Base-by-base conservation (phyloP, 2,888 invertebrate genomes). In the Atrina japonica region DNA sequence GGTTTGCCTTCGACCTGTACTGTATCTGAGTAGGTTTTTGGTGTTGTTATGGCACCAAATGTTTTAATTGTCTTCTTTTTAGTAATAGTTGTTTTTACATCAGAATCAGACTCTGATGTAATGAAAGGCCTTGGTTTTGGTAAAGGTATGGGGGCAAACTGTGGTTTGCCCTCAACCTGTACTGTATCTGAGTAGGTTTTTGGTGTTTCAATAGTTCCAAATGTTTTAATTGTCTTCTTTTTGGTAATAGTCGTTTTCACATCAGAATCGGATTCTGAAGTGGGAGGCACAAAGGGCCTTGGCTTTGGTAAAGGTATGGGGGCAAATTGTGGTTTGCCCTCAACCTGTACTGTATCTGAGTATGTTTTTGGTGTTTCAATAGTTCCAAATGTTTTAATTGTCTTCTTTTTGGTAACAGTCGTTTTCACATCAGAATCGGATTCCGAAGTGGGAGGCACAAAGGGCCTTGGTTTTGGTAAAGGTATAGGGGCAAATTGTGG, bases 401-500 rank as follows among this genome's bases (percentile, higher is more conserved):
- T 35, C 11, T 35, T 35, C 35, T 35, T 35, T 35, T 35, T 35
- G 35, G 35, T 35, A 35, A 35, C 23, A 0, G 29, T 21, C 6
- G 63, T 63, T 21, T 23, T 52, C 21, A 9, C 40, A 40, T 40
- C 40, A 18, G 23, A 9, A 6, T 40, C 25, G 3, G 50, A 40
- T 16, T 63, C 63, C 3, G 47, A 47, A 16, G 47, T 47, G 29
- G 53, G 27, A 14, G 6, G 25, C 6, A 53, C 9, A 27, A 27
- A 53, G 21, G 60, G 60, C 11, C 14, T 1, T 14, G 40, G 40
- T 43, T 29, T 27, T 18, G 56, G 40, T 40, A 21, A 11, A 30
- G 35, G 16, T 3, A 18, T n/a, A n/a, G 53, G 53, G 14, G 53
- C 25, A 53, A 29, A 49, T 41, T 65, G 30, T 40, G 53, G 21